phyloP scores from a whole-genome alignment of 2,797 vertebrate genomes.

The Phataginus tricuspis region DNA sequence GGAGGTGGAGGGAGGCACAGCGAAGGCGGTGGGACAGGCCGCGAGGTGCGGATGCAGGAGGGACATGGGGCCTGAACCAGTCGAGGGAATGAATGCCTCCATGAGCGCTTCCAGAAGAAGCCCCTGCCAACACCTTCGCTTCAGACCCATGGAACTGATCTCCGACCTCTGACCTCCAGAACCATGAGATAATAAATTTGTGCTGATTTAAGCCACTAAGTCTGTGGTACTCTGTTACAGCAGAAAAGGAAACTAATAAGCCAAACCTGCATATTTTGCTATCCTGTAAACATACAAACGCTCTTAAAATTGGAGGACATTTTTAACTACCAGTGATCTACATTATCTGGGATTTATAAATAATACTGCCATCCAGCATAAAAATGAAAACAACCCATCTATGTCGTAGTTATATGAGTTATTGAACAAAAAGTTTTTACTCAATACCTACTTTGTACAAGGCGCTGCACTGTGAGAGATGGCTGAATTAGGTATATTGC shows the following conservation, averaged over 20 bases:
- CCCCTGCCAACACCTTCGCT: not conserved
- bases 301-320: not conserved
- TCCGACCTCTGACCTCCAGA: not conserved
- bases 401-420: not conserved
- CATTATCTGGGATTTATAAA: not conserved
- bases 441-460: not conserved
- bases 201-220: not conserved
- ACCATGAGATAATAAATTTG: not conserved
- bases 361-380: not conserved
- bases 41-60: not conserved
- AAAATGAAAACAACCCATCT: conserved; percentile 14
- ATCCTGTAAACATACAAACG: not conserved
- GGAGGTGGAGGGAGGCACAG: not conserved
- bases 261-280: not conserved
- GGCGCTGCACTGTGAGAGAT: not conserved
- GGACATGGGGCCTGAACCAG: not conserved
- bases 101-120: not conserved
- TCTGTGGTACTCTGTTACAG: not conserved
- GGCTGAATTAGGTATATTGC: not conserved
- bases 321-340: not conserved
- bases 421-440: conserved; percentile 8
- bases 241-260: not conserved
- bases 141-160: not conserved
- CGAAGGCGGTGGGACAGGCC: not conserved
- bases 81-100: not conserved